Base-by-base conservation (phyloP, 2,113 vertebrate species). In the Fregetta grallaria region DNA sequence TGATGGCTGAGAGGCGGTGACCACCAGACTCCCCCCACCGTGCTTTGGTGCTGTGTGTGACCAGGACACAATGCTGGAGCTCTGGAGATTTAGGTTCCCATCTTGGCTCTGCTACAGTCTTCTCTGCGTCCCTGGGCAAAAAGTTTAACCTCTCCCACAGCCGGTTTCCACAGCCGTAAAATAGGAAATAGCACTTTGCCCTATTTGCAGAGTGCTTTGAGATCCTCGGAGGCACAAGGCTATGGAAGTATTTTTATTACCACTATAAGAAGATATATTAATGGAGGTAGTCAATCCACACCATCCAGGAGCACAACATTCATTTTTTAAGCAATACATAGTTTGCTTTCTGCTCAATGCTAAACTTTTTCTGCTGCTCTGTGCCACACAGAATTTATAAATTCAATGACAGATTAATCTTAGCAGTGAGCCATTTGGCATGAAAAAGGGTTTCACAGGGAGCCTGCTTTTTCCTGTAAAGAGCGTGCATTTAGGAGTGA, bases 381-480 rank as follows among this genome's bases (percentile, higher is more conserved):
- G 75, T 94, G 82, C 96, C 93, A 96, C 91, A 75, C 58, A 94
- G 87, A 97, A 97, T 96, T 95, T 97, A 97, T 97, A 97, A 97
- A 95, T 96, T 91, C 95, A 96, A 61, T 89, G 95, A 96, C 93
- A 96, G 96, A 97, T 98, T 97, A 97, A 97, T 96, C 93, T 92
- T 93, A 96, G 81, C 90, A 75, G 93, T 0, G 25, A 97, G 85
- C 56, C 91, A 97, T 97, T 97, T 96, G 96, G 96, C 96, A 97
- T 96, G 95, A 95, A 95, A 95, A 97, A 96, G 73, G 87, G 97
- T 96, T 96, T 94, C 97, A 95, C 82, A 90, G 96, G 96, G 96
- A 96, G 94, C 75, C 74, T 96, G 88, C 83, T 96, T 97, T 97
- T 96, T 97, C 96, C 94, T 92, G 91, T 97, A 96, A 97, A 95